Conservation (phyloP, 2,888 invertebrate species). For the Periphyllus acericola region DNA sequence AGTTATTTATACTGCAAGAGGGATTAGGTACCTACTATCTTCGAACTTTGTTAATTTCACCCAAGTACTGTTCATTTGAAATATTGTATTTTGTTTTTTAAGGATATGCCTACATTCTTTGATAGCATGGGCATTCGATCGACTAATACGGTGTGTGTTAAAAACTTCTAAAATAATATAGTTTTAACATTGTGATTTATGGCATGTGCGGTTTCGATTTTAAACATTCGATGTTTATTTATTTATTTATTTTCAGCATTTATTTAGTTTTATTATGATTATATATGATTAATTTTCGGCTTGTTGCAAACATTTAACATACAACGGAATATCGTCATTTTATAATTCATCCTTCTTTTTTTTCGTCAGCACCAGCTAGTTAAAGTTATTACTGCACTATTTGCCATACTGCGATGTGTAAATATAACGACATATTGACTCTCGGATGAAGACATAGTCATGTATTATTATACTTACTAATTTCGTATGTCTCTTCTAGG, state of each 20-base stretch:
- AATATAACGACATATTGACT: background rate
- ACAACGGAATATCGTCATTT: background rate
- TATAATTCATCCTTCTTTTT: background rate
- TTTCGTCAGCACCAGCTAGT: background rate
- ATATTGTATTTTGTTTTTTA: constrained; percentile 53
- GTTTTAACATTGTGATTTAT: constrained; percentile 2
- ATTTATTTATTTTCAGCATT: background rate
- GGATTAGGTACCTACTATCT: background rate
- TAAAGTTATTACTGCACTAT: background rate
- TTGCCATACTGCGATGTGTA: background rate
- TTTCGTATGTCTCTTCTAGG: constrained; percentile 25
- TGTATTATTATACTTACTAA: background rate
- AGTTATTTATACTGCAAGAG: too few relatives aligned
- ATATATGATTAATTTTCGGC: background rate
- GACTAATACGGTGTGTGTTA: constrained; percentile 55
- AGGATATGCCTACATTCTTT: constrained; percentile 29
- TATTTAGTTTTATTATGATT: background rate
- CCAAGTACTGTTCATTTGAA: background rate
- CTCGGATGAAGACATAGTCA: background rate
- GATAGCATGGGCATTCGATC: constrained; percentile 27
- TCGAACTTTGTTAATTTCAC: background rate
- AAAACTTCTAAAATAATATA: background rate
- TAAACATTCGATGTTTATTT: background rate
- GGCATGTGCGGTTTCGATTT: background rate
- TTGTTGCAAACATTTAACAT: background rate